A percentile compares a stretch with the other conserved stretches of the same genome.
Conservation (phyloP, 2,888 invertebrate genomes). For the Digitonthophagus gazella region DNA sequence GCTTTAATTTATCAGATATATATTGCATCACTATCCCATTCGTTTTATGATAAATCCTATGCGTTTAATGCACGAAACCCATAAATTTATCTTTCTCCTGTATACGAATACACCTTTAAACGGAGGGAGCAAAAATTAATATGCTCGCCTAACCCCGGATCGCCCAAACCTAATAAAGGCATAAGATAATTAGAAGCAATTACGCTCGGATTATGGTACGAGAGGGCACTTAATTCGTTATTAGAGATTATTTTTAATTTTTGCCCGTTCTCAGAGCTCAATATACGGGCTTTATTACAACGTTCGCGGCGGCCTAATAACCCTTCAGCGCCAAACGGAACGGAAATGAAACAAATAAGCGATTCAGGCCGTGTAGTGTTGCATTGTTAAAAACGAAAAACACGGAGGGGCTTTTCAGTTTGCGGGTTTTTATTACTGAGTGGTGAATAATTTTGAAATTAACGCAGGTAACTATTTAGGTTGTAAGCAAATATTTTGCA, state of each 20-base stretch:
- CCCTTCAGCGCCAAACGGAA: constrained; percentile 19
- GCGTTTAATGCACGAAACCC: background rate
- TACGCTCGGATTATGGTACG: constrained; percentile 21
- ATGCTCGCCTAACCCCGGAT: background rate
- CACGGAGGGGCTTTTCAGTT: background rate
- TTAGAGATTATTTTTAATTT: constrained; percentile 27
- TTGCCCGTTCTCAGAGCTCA: background rate
- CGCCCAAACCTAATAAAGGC: constrained; percentile 10
- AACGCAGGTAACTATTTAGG: no score
- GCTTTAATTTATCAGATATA: background rate
- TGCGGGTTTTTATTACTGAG: background rate
- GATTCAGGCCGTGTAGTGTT: background rate
- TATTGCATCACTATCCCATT: background rate
- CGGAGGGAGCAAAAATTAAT: constrained; percentile 7
- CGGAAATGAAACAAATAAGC: constrained; percentile 14
- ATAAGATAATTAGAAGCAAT: constrained; percentile 22
- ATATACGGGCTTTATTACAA: background rate
- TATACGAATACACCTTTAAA: background rate
- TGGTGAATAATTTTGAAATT: no score
- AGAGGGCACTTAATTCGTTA: constrained; percentile 21
- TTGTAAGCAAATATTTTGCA: no score
- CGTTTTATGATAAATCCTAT: background rate
- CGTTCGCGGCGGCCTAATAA: constrained; percentile 2
- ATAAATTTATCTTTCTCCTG: background rate
- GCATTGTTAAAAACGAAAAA: background rate